Evolutionary conservation across 2,888 invertebrate species (phyloP), one percentile per base, ranked within the genome.

Genomic region (Cabera pusaria): DNA sequence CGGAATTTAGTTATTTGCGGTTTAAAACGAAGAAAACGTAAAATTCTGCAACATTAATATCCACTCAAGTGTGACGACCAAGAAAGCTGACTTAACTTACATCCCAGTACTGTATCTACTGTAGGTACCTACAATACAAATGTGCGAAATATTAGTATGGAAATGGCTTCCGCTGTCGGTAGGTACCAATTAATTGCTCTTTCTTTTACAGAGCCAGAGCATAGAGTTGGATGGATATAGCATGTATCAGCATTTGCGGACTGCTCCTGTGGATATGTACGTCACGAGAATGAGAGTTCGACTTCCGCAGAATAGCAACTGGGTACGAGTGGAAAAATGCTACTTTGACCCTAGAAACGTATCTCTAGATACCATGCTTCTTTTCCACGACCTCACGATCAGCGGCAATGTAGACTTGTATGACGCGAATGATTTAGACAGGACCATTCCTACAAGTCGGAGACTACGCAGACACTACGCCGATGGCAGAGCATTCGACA

Each of bases 301-400:
- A 2, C 82, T 94, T 7, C 94, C 94, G 1, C 90, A 92, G 32
- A 91, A 92, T 44, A 85, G 87, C 63, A 84, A 90, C 64, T 94
- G 94, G 93, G 93, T 94, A 6, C 90, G 92, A 47, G 93, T 95
- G 0, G 95, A 95, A 50, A 92, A 92, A 64, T 96, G 95, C 66
- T 90, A 92, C 52, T 96, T 93, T 71, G 93, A 94, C 61, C 94
- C 94, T 0, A 85, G 90, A 48, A 95, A 93, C 65, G 91, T 93
- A 3, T 94, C 94, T 5, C 81, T 96, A 3, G 94, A 94, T 53
- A 95, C 95, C 0, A 91, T 94, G 64, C 86, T 96, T 0, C 83
- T 94, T 5, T 95, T 96, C 77, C 93, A 94, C 56, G 96, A 96
- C 63, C 77, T 96, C 20, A 94, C 95, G 0, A 94, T 96, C 28